phyloP scores from a whole-genome alignment of 1,140 invertebrate genomes.

The Olivierus martensii region DNA sequence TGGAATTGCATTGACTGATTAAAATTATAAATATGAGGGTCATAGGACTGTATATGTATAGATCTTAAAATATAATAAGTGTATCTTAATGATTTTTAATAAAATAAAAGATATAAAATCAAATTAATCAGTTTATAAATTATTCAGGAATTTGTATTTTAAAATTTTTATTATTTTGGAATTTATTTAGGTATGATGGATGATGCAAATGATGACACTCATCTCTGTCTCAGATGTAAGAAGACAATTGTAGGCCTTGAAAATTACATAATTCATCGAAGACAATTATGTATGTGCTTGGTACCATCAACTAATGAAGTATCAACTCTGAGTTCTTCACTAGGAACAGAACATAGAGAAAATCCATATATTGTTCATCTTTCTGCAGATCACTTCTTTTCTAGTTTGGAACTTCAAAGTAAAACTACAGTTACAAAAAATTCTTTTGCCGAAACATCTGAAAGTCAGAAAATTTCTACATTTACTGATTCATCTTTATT shows the following conservation, averaged over 20 bases:
- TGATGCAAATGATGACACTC: slow-evolving; percentile 53
- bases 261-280: slow-evolving; percentile 66
- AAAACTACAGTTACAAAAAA: slow-evolving; percentile 37
- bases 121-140: too few relatives aligned
- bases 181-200: slow-evolving; percentile 11
- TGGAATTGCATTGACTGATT: too few relatives aligned
- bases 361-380: slow-evolving; percentile 21
- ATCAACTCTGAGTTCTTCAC: slow-evolving; percentile 21
- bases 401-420: slow-evolving; percentile 64
- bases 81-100: too few relatives aligned
- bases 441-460: slow-evolving; percentile 2
- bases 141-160: too few relatives aligned
- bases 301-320: slow-evolving; percentile 17
- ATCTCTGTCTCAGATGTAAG: slow-evolving; percentile 73
- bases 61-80: too few relatives aligned
- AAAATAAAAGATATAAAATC: too few relatives aligned
- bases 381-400: slow-evolving; percentile 42
- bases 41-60: too few relatives aligned
- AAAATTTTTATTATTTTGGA: too few relatives aligned
- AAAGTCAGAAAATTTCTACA: slow-evolving; percentile 2
- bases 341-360: slow-evolving; percentile 29
- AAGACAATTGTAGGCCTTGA: slow-evolving; percentile 59
- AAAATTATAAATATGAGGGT: too few relatives aligned
- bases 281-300: slow-evolving; percentile 40
- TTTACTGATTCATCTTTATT: slow-evolving; percentile 24